Evolutionary conservation across 2,113 vertebrate species (phyloP).

Genomic region (Laticauda laticaudata): DNA sequence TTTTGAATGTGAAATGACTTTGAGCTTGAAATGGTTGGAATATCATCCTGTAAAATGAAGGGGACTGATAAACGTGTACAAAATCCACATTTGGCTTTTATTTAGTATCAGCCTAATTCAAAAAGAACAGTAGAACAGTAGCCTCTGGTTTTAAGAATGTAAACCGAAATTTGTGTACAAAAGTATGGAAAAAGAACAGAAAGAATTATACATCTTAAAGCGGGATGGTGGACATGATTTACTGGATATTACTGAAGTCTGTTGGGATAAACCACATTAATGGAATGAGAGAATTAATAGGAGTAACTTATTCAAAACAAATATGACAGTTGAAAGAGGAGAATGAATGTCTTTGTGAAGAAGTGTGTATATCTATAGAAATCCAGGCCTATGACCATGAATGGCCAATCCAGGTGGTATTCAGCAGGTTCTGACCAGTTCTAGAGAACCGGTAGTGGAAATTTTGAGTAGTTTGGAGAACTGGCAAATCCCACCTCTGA

Average conservation of each 20-base stretch:
- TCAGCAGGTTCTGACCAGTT: too few relatives aligned
- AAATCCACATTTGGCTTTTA: neutral
- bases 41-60: neutral
- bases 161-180: neutral
- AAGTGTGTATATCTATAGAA: neutral
- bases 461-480: too few relatives aligned
- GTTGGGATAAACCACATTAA: neutral
- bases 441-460: too few relatives aligned
- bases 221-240: neutral
- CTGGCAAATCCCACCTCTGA: too few relatives aligned
- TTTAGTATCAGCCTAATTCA: neutral
- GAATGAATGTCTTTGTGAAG: neutral
- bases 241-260: neutral
- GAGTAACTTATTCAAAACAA: neutral
- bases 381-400: neutral
- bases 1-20: neutral
- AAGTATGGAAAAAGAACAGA: neutral
- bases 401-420: neutral
- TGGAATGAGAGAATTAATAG: neutral
- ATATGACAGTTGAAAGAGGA: neutral
- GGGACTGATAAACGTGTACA: neutral
- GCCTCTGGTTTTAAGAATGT: neutral
- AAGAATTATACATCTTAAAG: neutral
- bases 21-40: neutral
- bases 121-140: neutral